Evolutionary conservation across 64 coral and sea anemone genomes (phyloP).

Genomic region (Montipora sp.): DNA sequence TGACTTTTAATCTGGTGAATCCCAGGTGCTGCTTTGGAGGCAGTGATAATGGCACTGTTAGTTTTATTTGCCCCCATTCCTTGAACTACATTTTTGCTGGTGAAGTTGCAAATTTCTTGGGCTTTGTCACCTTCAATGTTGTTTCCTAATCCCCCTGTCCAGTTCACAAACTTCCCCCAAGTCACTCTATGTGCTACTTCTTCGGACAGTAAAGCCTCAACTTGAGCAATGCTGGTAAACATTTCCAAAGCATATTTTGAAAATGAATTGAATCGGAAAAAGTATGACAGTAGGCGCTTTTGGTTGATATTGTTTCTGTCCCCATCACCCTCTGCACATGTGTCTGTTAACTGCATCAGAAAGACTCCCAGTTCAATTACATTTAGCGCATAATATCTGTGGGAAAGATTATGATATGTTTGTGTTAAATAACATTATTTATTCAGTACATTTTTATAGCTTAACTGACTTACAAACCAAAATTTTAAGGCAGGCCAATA

Average conservation of each 20-base stretch:
- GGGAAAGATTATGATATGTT: not conserved
- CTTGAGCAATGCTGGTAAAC: conserved; percentile 67
- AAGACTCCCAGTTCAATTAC: conserved; percentile 50
- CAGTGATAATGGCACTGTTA: conserved; percentile 49
- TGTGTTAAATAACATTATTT: not conserved
- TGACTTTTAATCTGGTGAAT: conserved; percentile 45
- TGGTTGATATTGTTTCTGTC: conserved; percentile 62
- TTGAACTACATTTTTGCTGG: conserved; percentile 64
- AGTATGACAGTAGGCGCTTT: conserved; percentile 55
- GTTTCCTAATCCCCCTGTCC: conserved; percentile 36
- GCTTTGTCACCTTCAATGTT: conserved; percentile 64
- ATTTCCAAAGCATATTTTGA: conserved; percentile 75
- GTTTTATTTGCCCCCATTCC: conserved; percentile 80
- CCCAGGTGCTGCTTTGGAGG: conserved; percentile 65
- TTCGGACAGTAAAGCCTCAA: conserved; percentile 56
- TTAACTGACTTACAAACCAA: not conserved
- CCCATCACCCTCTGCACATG: conserved; percentile 68
- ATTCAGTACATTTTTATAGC: not conserved
- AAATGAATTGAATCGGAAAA: conserved; percentile 14
- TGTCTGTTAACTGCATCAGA: conserved; percentile 75
- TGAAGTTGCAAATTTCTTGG: conserved; percentile 62
- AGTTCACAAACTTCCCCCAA: conserved; percentile 77
- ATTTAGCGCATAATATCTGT: conserved; percentile 65
- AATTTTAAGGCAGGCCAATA: not conserved
- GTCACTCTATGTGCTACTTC: conserved; percentile 54